Evolutionary conservation across 2,113 vertebrate species (phyloP).

Genomic region (Alethe castanea): DNA sequence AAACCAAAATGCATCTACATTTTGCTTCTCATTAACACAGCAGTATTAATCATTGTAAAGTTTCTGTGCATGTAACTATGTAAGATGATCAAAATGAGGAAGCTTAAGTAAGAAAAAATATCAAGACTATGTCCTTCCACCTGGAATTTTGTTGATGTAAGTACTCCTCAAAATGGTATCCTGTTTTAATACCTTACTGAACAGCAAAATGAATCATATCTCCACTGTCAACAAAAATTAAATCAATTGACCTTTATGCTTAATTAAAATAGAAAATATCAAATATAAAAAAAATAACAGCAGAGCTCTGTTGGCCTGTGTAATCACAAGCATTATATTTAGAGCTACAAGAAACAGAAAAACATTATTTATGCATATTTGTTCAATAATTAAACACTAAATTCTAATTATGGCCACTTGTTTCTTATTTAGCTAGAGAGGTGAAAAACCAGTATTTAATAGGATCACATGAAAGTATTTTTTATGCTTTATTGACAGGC

Average conservation of each 20-base stretch:
- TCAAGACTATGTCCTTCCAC: background rate
- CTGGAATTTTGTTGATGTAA: conserved; percentile 1
- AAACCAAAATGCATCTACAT: conserved; percentile 61
- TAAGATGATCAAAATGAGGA: conserved; percentile 11
- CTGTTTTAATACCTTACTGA: background rate
- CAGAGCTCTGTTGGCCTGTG: background rate
- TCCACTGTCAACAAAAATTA: background rate
- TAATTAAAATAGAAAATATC: background rate
- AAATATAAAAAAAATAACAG: background rate
- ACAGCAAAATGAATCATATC: background rate
- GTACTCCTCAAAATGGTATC: background rate
- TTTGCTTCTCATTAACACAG: conserved; percentile 63
- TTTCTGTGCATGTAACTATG: background rate
- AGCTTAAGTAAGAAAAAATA: background rate
- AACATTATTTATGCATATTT: background rate
- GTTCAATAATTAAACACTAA: background rate
- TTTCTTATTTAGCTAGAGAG: background rate
- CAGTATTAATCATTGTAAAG: conserved; percentile 37
- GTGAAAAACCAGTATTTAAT: background rate
- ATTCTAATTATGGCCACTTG: background rate
- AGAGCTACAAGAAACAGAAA: background rate
- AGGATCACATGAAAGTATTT: background rate
- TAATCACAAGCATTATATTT: background rate
- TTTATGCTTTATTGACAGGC: background rate
- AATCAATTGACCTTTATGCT: background rate